Conservation (phyloP, 2,797 vertebrate genomes). For the Acanthis flammea region DNA sequence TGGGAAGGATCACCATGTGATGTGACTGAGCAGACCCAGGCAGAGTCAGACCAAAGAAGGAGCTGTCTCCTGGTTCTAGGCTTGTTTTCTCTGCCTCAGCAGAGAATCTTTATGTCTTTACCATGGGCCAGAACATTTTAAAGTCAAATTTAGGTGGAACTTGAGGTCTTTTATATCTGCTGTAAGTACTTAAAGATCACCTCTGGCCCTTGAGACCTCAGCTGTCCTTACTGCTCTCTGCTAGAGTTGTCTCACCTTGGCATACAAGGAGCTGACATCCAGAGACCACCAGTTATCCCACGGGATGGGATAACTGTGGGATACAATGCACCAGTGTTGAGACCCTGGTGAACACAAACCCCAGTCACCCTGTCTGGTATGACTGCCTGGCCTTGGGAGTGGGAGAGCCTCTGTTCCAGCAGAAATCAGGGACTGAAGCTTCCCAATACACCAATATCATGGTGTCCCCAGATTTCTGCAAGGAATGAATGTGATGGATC, state of each 20-base stretch:
- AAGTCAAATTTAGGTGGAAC: neutral
- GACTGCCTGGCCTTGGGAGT: neutral
- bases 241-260: neutral
- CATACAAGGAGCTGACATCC: neutral
- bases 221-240: neutral
- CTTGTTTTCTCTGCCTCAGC: neutral
- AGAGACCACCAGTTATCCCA: neutral
- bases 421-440: neutral
- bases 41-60: neutral
- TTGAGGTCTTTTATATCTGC: neutral
- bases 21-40: neutral
- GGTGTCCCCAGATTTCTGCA: neutral
- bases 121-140: neutral
- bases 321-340: neutral
- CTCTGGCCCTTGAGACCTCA: neutral
- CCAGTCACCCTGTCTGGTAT: neutral
- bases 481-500: neutral
- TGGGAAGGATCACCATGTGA: neutral
- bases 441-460: rapidly evolving
- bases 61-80: neutral
- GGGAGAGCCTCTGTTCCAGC: neutral
- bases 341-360: neutral
- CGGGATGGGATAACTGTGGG: neutral
- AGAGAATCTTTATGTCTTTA: neutral
- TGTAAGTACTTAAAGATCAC: neutral